phyloP scores from a whole-genome alignment of 2,797 vertebrate species.

The Anguilla anguilla region DNA sequence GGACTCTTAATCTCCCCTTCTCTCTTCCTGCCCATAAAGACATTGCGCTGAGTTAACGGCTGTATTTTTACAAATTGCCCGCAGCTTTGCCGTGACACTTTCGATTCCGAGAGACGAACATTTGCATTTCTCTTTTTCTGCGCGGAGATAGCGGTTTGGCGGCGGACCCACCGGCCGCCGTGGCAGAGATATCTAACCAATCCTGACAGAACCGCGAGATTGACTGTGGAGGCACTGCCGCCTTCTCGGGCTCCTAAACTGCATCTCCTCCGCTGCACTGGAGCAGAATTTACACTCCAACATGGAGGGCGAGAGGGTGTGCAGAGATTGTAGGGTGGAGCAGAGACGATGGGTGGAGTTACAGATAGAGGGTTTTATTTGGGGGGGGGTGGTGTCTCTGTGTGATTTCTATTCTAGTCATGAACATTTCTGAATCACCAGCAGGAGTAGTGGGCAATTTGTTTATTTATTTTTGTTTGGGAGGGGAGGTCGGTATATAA shows the following conservation, averaged over 20 bases:
- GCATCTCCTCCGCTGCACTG: constrained; percentile 38
- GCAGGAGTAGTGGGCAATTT: background rate
- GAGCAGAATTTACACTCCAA: constrained; percentile 29
- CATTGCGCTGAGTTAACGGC: constrained; percentile 70
- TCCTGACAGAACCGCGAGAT: constrained; percentile 55
- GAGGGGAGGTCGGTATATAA: background rate
- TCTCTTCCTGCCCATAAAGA: constrained; percentile 65
- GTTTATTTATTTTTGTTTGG: background rate
- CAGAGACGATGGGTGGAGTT: constrained; percentile 26
- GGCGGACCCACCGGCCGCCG: constrained; percentile 55
- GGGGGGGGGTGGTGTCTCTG: background rate
- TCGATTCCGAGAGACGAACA: constrained; percentile 67
- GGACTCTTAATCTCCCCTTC: constrained; percentile 60
- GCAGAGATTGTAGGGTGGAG: constrained; percentile 17
- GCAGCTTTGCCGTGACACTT: constrained; percentile 71
- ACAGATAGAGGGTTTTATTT: background rate
- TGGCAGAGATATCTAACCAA: constrained; percentile 45
- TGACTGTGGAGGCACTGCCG: constrained; percentile 32
- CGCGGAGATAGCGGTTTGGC: constrained; percentile 69
- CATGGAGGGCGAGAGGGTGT: background rate
- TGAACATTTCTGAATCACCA: background rate
- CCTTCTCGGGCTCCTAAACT: constrained; percentile 45
- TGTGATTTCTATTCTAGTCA: background rate
- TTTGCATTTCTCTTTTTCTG: constrained; percentile 63
- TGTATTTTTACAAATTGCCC: constrained; percentile 72